A percentile compares a stretch with the other conserved stretches of the same genome.
phyloP scores from a whole-genome alignment of 2,797 vertebrate species.

The Hozukius guyotensis region DNA sequence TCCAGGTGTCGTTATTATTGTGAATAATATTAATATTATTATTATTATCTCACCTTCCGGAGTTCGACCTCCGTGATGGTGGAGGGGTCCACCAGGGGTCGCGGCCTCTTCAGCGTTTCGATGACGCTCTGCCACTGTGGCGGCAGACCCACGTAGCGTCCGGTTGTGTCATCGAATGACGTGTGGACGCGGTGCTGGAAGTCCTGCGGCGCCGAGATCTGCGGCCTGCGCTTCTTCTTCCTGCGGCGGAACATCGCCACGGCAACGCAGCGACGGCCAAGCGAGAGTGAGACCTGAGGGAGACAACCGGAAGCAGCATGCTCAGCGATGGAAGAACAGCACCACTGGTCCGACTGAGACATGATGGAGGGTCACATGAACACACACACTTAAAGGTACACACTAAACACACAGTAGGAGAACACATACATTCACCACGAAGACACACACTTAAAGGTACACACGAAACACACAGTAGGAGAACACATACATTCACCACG shows the following conservation, averaged over 20 bases:
- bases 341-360: background rate
- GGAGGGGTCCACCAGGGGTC: constrained; percentile 91
- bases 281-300: constrained; percentile 23
- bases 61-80: constrained; percentile 83
- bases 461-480: background rate
- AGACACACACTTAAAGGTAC: background rate
- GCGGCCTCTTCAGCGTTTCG: constrained; percentile 89
- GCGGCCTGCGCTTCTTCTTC: constrained; percentile 88
- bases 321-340: background rate
- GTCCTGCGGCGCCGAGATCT: constrained; percentile 91
- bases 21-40: background rate
- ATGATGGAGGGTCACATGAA: constrained; percentile 2
- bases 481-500: too few relatives aligned
- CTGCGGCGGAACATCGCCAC: constrained; percentile 85
- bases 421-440: too few relatives aligned
- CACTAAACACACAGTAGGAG: background rate
- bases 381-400: background rate
- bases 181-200: constrained; percentile 95
- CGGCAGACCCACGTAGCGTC: constrained; percentile 90
- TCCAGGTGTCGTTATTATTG: background rate
- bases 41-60: background rate
- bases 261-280: background rate
- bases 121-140: constrained; percentile 94
- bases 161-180: constrained; percentile 86
- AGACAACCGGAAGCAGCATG: constrained; percentile 40